Evolutionary conservation across 2,888 invertebrate genomes (phyloP), one percentile per base, ranked within the genome.

Genomic region (Cepaea hortensis): DNA sequence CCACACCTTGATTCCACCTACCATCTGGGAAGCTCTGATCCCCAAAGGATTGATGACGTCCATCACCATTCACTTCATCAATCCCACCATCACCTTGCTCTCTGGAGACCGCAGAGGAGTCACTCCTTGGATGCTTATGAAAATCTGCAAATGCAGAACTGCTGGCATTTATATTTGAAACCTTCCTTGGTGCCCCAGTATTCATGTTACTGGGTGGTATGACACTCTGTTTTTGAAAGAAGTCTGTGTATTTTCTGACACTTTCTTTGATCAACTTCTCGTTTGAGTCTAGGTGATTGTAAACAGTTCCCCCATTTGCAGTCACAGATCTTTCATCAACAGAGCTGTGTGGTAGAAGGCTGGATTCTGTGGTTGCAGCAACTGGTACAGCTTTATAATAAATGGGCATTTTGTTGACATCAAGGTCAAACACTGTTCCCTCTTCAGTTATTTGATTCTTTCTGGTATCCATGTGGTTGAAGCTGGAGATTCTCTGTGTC

Each of bases 311-410:
- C n/a, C 20, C 6, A 23, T 70, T 6, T 4, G 13, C 20, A 23
- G 65, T 2, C n/a, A 20, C 3, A 1, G n/a, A 46, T 11, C 23
- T 20, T 6, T 75, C 20, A 11, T 4, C 77, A 1, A 15, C n/a
- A 61, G 15, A n/a, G 7, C 3, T 35, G 62, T 20, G 20, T 46
- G 76, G 46, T 3, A n/a, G 3, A 9, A 0, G 15, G 13, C 62
- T n/a, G 48, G 70, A 62, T 7, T 79, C 85, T 15, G 4, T 23
- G 35, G 62, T 4, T 0, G 61, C 72, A 2, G 48, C 2, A n/a
- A 84, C 81, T 11, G 87, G 84, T 11, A 81, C 50, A 9, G 87
- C 84, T 68, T 84, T 20, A 81, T 75, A 87, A 50, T 55, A 87
- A 18, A 75, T 75, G 20, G 79, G 11, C 7, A 15, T 50, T 18